These are phyloP conservation scores for Caligus rogercresseyi DNA, from an alignment of 1,140 invertebrate species.

Conservation along the genomic window DNA sequence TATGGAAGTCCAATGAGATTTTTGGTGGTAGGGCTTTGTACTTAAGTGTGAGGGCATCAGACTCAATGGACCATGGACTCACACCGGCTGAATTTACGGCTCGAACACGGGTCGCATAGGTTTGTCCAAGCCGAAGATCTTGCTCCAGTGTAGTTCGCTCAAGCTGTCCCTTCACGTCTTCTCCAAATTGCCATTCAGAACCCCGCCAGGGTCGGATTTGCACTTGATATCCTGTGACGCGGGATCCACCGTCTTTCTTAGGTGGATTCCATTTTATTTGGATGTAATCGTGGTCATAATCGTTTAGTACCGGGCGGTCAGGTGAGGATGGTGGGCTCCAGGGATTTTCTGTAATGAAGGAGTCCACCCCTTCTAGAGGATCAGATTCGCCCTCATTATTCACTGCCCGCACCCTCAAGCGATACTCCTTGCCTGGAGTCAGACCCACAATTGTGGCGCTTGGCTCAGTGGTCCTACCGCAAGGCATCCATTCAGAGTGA, in stretches of 20 bases:
- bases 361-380: constrained; percentile 68
- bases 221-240: constrained; percentile 87
- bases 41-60: constrained; percentile 70
- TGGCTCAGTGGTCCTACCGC: constrained; percentile 55
- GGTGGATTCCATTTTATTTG: constrained; percentile 81
- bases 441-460: constrained; percentile 65
- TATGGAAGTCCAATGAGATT: constrained; percentile 67
- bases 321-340: constrained; percentile 84
- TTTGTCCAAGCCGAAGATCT: constrained; percentile 40
- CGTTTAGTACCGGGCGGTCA: constrained; percentile 63
- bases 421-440: constrained; percentile 80
- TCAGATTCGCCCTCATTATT: constrained; percentile 88
- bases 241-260: constrained; percentile 69
- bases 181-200: constrained; percentile 68
- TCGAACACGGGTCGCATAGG: constrained; percentile 72
- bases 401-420: constrained; percentile 85
- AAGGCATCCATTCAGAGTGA: constrained; percentile 70
- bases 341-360: constrained; percentile 91
- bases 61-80: constrained; percentile 70
- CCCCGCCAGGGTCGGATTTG: constrained; percentile 42
- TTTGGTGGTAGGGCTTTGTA: constrained; percentile 63
- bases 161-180: constrained; percentile 33
- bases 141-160: background rate
- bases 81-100: constrained; percentile 85
- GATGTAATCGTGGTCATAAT: constrained; percentile 87